phyloP scores from a whole-genome alignment of 1,140 invertebrate genomes.

The Cotesia chilonis region DNA sequence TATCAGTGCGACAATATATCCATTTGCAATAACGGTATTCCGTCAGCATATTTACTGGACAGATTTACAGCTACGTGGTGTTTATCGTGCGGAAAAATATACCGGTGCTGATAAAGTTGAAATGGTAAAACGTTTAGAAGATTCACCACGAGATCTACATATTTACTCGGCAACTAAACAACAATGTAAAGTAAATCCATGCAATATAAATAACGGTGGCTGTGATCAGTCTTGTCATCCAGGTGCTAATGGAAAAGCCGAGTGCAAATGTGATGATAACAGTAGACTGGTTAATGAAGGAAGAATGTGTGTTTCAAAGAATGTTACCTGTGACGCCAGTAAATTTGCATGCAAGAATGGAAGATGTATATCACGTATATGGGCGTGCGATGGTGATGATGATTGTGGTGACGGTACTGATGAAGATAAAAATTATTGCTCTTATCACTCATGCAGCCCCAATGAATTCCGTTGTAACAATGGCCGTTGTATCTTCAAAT shows the following conservation, averaged over 20 bases:
- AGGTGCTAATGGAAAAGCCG: slow-evolving; percentile 80
- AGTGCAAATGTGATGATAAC: slow-evolving; percentile 87
- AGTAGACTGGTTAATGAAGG: slow-evolving; percentile 92
- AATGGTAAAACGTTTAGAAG: slow-evolving; percentile 90
- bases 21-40: slow-evolving; percentile 93
- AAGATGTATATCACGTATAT: slow-evolving; percentile 93
- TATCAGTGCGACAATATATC: slow-evolving; percentile 92
- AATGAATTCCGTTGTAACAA: slow-evolving; percentile 95
- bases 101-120: slow-evolving; percentile 95
- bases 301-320: slow-evolving; percentile 88
- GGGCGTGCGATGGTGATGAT: slow-evolving; percentile 96
- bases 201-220: slow-evolving; percentile 92
- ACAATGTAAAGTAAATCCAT: slow-evolving; percentile 84
- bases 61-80: slow-evolving; percentile 91
- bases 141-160: slow-evolving; percentile 90
- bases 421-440: slow-evolving; percentile 92
- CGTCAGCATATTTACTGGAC: slow-evolving; percentile 97
- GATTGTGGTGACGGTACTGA: slow-evolving; percentile 95
- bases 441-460: slow-evolving; percentile 90
- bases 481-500: slow-evolving; percentile 92
- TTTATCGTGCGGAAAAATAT: slow-evolving; percentile 96
- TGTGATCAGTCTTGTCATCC: slow-evolving; percentile 96
- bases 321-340: slow-evolving; percentile 85
- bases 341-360: slow-evolving; percentile 96
- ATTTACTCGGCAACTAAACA: slow-evolving; percentile 85